These are phyloP conservation scores for Coendou prehensilis DNA, from an alignment of 2,797 vertebrate genomes.

Conservation along the genomic window DNA sequence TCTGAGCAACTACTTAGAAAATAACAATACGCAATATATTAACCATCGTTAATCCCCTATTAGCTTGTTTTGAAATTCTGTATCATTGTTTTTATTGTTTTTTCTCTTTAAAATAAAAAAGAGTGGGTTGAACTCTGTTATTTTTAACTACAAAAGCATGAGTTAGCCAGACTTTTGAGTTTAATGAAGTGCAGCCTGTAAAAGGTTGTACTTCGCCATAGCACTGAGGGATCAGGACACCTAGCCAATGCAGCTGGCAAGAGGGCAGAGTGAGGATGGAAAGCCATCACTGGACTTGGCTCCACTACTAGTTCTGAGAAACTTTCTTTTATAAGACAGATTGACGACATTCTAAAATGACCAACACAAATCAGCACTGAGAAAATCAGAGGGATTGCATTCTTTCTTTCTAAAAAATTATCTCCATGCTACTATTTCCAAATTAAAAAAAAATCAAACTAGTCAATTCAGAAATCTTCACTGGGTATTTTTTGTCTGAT, in stretches of 20 bases:
- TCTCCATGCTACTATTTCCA: not conserved
- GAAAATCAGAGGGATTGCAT: not conserved
- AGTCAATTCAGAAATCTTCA: not conserved
- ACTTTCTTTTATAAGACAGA: not conserved
- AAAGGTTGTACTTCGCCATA: not conserved
- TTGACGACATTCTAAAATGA: not conserved
- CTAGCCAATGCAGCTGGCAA: not conserved
- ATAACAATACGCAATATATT: too few species aligned
- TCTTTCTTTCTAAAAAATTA: not conserved
- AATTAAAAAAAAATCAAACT: not conserved
- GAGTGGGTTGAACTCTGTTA: conserved; percentile 28
- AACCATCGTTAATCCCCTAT: too few species aligned
- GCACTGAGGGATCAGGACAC: not conserved
- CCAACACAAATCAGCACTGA: not conserved
- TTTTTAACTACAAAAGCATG: conserved; percentile 68
- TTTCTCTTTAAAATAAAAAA: too few species aligned
- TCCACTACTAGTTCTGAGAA: not conserved
- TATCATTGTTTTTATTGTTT: too few species aligned
- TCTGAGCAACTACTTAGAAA: too few species aligned
- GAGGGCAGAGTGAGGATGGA: not conserved
- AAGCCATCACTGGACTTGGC: not conserved
- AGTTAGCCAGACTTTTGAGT: conserved; percentile 21
- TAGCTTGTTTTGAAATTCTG: too few species aligned
- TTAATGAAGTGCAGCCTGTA: conserved; percentile 53
- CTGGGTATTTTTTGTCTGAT: not conserved